phyloP scores from a whole-genome alignment of 2,888 invertebrate species.

The Tinea pellionella region DNA sequence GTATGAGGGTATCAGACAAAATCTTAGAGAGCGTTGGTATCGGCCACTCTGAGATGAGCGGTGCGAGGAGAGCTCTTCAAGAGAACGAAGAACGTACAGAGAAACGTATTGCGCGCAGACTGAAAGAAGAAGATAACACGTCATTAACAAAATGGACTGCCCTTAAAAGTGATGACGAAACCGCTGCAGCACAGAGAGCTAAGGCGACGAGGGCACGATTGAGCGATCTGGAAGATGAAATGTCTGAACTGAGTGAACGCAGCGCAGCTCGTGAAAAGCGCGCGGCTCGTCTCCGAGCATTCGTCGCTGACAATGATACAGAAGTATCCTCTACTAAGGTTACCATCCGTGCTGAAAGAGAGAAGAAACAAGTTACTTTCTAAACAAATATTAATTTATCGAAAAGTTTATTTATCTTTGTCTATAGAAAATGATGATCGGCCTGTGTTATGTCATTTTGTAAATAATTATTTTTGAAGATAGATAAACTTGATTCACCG shows the following conservation, averaged over 20 bases:
- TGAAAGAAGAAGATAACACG: conserved; percentile 45
- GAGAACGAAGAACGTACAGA: conserved; percentile 61
- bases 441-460: neutral
- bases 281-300: conserved; percentile 75
- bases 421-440: neutral
- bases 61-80: conserved; percentile 56
- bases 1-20: conserved; percentile 73
- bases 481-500: conserved; percentile 36
- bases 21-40: conserved; percentile 73
- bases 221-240: conserved; percentile 79
- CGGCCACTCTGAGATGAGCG: conserved; percentile 63
- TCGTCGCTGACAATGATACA: conserved; percentile 72
- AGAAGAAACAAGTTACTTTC: conserved; percentile 64
- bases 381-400: conserved; percentile 26
- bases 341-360: conserved; percentile 50
- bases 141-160: conserved; percentile 76
- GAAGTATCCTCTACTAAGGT: conserved; percentile 41
- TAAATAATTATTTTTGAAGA: conserved; percentile 18
- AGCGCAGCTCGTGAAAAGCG: conserved; percentile 78
- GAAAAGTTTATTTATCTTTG: neutral
- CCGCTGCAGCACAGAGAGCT: conserved; percentile 74
- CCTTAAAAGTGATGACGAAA: conserved; percentile 56
- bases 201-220: conserved; percentile 75
- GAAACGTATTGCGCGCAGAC: conserved; percentile 53
- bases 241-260: conserved; percentile 77